Evolutionary conservation across 1,140 invertebrate genomes (phyloP), one percentile per base, ranked within the genome.

Genomic region (Cataglyphis hispanica): DNA sequence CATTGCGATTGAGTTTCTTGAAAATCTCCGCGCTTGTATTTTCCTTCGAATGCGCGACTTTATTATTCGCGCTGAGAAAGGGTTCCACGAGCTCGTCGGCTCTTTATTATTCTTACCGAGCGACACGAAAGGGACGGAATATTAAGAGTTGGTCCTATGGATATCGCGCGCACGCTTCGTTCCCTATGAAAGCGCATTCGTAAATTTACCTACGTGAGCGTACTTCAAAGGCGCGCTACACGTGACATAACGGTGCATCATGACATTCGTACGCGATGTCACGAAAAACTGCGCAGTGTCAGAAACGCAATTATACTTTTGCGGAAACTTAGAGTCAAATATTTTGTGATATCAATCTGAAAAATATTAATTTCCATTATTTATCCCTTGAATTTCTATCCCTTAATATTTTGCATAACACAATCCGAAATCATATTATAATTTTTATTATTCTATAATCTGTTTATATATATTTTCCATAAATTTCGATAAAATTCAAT

Each of bases 141-240:
- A 90, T 91, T 63, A 91, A 91, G 56, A 86, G 85, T 80, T 72
- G 56, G 69, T 66, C 66, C 84, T 86, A 80, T 67, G 70, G 85
- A 66, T 77, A 77, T 74, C 75, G 74, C 63, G 63, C 60, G 37
- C 81, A 85, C 83, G 46, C 11, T 50, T 81, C 74, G 63, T 81
- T 84, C 40, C 31, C 69, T 85, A 87, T 87, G 85, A 87, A 89
- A 89, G 85, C 69, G 66, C 58, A 69, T 85, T 80, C 85, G 85
- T 90, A 90, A 87, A 88, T 90, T 90, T 90, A 87, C 70, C 64
- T 90, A 90, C 89, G 89, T 90, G 89, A 90, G 75, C 86, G 85
- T 89, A 90, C 86, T 90, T 72, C 81, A 85, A 90, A 90, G 76
- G 61, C 53, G 40, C 58, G 76, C 70, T 76, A 85, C 58, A 64